A percentile compares a stretch with the other conserved stretches of the same genome.
phyloP scores from a whole-genome alignment of 2,888 invertebrate species.

The Caradrina kadenii region DNA sequence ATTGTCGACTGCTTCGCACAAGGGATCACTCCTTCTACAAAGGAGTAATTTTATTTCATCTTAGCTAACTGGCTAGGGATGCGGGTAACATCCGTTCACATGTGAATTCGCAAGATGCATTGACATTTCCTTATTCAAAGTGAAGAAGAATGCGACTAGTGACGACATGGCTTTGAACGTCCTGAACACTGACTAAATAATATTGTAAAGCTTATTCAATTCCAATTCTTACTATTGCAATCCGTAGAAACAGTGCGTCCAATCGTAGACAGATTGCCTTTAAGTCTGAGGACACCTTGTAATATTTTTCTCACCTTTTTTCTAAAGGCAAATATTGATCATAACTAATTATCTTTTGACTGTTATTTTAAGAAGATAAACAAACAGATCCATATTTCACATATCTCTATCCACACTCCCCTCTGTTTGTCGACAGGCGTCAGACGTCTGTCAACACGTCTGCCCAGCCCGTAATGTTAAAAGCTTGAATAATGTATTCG shows the following conservation, averaged over 20 bases:
- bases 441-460: constrained; percentile 44
- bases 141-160: too few species aligned
- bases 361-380: constrained; percentile 16
- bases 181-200: too few species aligned
- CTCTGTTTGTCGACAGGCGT: constrained; percentile 45
- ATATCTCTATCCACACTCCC: constrained; percentile 25
- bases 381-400: constrained; percentile 23
- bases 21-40: constrained; percentile 1
- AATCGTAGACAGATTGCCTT: too few species aligned
- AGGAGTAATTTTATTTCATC: background rate
- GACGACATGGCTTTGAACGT: too few species aligned
- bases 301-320: too few species aligned
- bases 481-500: constrained; percentile 58
- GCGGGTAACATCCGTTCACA: background rate
- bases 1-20: constrained; percentile 8
- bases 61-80: background rate
- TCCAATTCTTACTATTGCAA: too few species aligned
- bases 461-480: constrained; percentile 26
- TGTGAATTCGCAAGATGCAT: background rate
- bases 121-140: background rate
- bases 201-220: too few species aligned
- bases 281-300: too few species aligned
- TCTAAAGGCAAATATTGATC: too few species aligned
- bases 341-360: too few species aligned
- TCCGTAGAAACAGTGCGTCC: too few species aligned